These are phyloP conservation scores for Polydrusus tereticollis DNA, from an alignment of 2,888 invertebrate genomes.

Conservation along the genomic window DNA sequence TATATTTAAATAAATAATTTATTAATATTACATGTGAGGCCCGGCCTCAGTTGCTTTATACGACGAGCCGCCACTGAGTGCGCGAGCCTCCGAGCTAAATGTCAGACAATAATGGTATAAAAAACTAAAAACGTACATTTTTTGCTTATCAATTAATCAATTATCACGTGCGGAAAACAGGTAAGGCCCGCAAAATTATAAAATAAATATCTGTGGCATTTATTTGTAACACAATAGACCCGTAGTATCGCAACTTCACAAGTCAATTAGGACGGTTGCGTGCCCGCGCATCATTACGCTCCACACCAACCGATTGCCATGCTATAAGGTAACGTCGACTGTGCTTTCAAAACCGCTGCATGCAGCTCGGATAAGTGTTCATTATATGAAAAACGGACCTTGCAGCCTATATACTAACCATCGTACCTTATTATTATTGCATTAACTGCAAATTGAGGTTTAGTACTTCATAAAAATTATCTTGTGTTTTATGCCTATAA, in stretches of 20 bases:
- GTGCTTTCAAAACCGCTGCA: slow-evolving; percentile 42
- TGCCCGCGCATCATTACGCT: slow-evolving; percentile 64
- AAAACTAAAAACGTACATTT: too few species aligned
- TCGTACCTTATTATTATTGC: slow-evolving; percentile 58
- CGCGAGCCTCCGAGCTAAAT: too few species aligned
- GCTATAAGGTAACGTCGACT: slow-evolving; percentile 52
- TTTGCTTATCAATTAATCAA: too few species aligned
- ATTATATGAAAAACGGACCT: slow-evolving; percentile 62
- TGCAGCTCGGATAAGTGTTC: slow-evolving; percentile 58
- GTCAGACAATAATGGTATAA: too few species aligned
- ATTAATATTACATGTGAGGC: too few species aligned
- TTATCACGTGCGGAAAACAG: too few species aligned
- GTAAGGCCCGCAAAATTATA: too few species aligned
- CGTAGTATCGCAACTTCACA: slow-evolving; percentile 58
- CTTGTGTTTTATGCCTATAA: slow-evolving; percentile 41
- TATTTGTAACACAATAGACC: slow-evolving; percentile 27
- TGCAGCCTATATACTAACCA: slow-evolving; percentile 54
- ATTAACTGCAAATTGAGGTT: slow-evolving; percentile 57
- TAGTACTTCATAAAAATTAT: slow-evolving; percentile 54
- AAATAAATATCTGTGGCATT: background rate
- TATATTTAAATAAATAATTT: too few species aligned
- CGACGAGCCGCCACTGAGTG: too few species aligned
- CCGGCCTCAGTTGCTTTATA: too few species aligned
- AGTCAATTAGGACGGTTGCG: slow-evolving; percentile 66
- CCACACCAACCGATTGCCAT: slow-evolving; percentile 49